phyloP scores from a whole-genome alignment of 2,113 vertebrate species.

The Triplophysa dalaica region DNA sequence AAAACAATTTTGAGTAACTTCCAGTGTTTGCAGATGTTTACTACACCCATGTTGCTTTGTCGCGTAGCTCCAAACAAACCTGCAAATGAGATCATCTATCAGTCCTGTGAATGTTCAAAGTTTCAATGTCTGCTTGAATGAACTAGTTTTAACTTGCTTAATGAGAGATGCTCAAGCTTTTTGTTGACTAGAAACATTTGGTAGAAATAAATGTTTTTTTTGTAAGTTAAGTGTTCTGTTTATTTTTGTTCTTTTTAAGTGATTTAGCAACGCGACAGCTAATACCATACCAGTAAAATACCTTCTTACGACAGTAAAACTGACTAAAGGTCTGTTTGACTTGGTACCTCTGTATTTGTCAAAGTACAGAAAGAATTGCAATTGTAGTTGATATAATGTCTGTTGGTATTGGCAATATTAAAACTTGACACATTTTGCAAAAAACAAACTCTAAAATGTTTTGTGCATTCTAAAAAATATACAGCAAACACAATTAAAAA shows the following conservation, averaged over 20 bases:
- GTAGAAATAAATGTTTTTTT: slow-evolving; percentile 78
- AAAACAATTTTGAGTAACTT: slow-evolving; percentile 77
- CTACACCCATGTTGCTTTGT: slow-evolving; percentile 58
- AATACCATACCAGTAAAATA: no score
- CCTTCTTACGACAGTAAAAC: no score
- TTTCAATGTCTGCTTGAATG: slow-evolving; percentile 60
- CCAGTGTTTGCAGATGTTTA: slow-evolving; percentile 64
- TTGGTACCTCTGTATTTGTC: no score
- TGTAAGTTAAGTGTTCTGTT: slow-evolving; percentile 52
- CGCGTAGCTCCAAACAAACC: slow-evolving; percentile 70
- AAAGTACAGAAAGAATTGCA: no score
- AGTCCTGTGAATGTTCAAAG: slow-evolving; percentile 71
- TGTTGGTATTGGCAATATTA: no score
- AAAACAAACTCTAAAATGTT: no score
- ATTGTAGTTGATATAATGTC: no score
- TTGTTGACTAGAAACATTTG: slow-evolving; percentile 71
- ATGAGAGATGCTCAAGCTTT: slow-evolving; percentile 60
- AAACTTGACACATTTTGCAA: no score
- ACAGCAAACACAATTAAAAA: no score
- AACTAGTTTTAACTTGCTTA: slow-evolving; percentile 73
- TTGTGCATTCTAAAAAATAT: no score
- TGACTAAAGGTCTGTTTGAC: no score
- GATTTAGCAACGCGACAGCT: no score
- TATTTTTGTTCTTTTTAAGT: neutral
- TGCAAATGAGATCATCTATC: slow-evolving; percentile 38